These are phyloP conservation scores for Pseudorhombus dupliciocellatus DNA, from an alignment of 2,113 vertebrate genomes.

Conservation along the genomic window DNA sequence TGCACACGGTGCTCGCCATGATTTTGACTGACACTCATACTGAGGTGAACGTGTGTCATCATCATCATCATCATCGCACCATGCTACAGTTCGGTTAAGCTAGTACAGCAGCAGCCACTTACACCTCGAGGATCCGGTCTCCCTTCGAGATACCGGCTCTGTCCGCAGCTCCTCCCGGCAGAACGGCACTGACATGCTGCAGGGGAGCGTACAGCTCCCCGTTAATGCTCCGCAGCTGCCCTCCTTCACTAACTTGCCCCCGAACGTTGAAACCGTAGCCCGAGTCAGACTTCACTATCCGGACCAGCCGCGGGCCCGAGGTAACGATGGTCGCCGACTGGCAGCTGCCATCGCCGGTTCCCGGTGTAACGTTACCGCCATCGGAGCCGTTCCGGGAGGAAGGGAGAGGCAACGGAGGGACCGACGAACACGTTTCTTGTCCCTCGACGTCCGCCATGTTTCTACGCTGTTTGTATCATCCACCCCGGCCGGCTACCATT, in stretches of 20 bases:
- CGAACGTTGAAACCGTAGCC: constrained; percentile 97
- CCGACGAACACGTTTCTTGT: constrained; percentile 64
- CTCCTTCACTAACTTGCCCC: constrained; percentile 96
- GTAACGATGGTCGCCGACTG: constrained; percentile 70
- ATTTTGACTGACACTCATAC: background rate
- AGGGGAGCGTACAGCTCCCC: constrained; percentile 96
- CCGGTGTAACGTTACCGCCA: constrained; percentile 65
- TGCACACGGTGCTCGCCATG: constrained; percentile 1
- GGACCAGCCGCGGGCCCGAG: constrained; percentile 90
- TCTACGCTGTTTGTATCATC: constrained; percentile 54
- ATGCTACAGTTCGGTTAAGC: background rate
- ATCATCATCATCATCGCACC: background rate
- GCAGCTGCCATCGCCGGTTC: constrained; percentile 61
- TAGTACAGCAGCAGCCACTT: constrained; percentile 74
- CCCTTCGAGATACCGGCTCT: constrained; percentile 93
- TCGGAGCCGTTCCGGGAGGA: constrained; percentile 66
- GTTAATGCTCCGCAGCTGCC: constrained; percentile 96
- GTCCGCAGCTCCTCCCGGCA: constrained; percentile 93
- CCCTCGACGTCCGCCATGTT: constrained; percentile 80
- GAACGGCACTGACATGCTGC: constrained; percentile 95
- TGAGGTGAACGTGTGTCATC: background rate
- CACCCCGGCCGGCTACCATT: constrained; percentile 24
- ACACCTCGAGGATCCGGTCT: constrained; percentile 96
- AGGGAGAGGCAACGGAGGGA: constrained; percentile 60
- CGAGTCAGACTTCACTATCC: constrained; percentile 93